These are phyloP conservation scores for Serranus cabrilla DNA, from an alignment of 2,797 vertebrate species.

Conservation along the genomic window DNA sequence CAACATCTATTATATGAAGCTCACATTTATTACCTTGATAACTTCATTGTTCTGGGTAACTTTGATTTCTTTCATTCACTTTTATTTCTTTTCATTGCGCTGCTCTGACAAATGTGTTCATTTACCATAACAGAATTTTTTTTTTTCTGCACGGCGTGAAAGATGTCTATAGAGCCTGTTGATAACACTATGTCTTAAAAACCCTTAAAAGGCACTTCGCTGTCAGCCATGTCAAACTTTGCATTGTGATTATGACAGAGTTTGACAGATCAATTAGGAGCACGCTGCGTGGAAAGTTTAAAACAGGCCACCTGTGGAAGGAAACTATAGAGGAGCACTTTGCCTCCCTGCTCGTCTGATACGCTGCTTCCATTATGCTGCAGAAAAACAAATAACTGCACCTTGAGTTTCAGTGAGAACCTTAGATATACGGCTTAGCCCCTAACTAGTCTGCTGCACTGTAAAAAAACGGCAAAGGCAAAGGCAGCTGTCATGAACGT, in stretches of 20 bases:
- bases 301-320: constrained; percentile 18
- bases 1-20: constrained; percentile 36
- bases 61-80: constrained; percentile 30
- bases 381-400: constrained; percentile 14
- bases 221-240: constrained; percentile 23
- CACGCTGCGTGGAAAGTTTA: constrained; percentile 20
- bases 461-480: too few relatives aligned
- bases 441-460: constrained; percentile 10
- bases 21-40: constrained; percentile 21
- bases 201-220: constrained; percentile 24
- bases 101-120: constrained; percentile 22
- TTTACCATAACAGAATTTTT: constrained; percentile 40
- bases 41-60: constrained; percentile 32
- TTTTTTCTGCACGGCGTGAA: constrained; percentile 10
- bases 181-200: constrained; percentile 32
- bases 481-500: constrained; percentile 11
- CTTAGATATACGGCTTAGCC: constrained; percentile 4
- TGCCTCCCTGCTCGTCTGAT: not conserved
- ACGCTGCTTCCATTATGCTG: not conserved
- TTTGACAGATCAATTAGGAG: constrained; percentile 63
- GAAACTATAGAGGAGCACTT: constrained; percentile 20
- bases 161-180: constrained; percentile 15
- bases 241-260: constrained; percentile 48
- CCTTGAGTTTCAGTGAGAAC: constrained; percentile 13
- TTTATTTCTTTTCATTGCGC: constrained; percentile 19